A percentile compares a stretch with the other conserved stretches of the same genome.
Evolutionary conservation across 1,140 invertebrate genomes (phyloP).

Genomic region (Calliopsis andreniformis): DNA sequence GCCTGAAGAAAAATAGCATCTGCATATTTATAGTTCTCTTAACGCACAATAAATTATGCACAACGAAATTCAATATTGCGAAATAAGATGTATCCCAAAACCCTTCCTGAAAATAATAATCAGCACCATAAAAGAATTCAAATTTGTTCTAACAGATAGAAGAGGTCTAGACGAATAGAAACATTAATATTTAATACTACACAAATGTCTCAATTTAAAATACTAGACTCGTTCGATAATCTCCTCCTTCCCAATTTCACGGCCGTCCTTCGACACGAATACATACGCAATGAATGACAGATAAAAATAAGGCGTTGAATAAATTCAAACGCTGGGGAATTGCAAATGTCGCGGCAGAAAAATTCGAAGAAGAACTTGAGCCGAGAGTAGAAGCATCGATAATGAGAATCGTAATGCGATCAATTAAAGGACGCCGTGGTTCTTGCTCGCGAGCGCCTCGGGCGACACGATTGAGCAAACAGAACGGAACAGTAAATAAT

Average conservation of each 20-base stretch:
- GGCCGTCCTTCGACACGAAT: neutral
- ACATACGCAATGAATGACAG: neutral
- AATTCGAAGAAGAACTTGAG: neutral
- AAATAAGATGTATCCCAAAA: too few relatives aligned
- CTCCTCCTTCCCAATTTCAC: neutral
- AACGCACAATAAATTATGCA: neutral
- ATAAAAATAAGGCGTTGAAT: neutral
- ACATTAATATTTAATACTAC: too few relatives aligned
- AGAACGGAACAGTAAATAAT: neutral
- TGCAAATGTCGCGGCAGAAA: too few relatives aligned
- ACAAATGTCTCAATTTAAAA: too few relatives aligned
- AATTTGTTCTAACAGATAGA: too few relatives aligned
- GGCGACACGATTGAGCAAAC: neutral
- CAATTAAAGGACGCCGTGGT: conserved; percentile 7
- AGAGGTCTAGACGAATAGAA: too few relatives aligned
- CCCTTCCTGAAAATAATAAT: too few relatives aligned
- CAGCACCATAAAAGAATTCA: too few relatives aligned
- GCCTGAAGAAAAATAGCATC: neutral
- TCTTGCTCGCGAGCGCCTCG: neutral
- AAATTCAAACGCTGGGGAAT: too few relatives aligned
- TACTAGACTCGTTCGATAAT: neutral
- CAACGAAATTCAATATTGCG: neutral
- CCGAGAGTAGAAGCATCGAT: neutral
- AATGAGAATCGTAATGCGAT: neutral
- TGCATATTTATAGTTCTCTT: neutral